Base-by-base conservation (phyloP, 2,888 invertebrate genomes). In the Palloptera scutellata region DNA sequence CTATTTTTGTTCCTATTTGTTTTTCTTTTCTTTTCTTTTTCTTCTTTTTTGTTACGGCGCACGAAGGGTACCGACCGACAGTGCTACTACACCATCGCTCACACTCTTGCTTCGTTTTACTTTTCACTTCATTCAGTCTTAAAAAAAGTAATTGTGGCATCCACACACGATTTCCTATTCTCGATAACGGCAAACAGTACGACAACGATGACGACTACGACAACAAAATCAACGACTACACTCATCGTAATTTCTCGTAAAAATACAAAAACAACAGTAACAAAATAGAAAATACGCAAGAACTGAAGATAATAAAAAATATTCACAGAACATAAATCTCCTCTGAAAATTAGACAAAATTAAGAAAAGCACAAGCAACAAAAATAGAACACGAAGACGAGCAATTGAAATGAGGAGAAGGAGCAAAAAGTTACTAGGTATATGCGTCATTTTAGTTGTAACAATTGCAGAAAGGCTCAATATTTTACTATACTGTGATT, bases 111-210 rank as follows among this genome's bases (percentile, higher is more conserved):
- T 57, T 17, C 48, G 19, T 2, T 19, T 52, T 17, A 15, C 10
- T 52, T 52, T 52, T 12, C 10, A n/a, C 19, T 61, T 65, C 60
- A 65, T 60, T 65, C 54, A 65, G 1, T 61, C 54, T 54, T 60
- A 54, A 15, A 54, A 55, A 60, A 60, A 13, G 17, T 40, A 13
- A 9, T 42, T 58, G 42, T 59, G 53, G 65, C 65, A 65, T 65
- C 65, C 60, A 54, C 45, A 53, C 52, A 19, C 15, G 52, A 15
- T 52, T 30, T 30, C 30, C 30, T 30, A 2, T 30, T 30, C 30
- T 4, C 6, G 30, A 30, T 30, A 30, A 30, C 30, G 52, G 52
- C 52, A 17, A 15, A 12, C 13, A 10, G 10, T 13, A 52, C 52
- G 52, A 13, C 52, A 19, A 52, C 19, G 52, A 60, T 51, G 53